Evolutionary conservation across 2,888 invertebrate genomes (phyloP), one percentile per base, ranked within the genome.

Genomic region (Oscheius sp.): DNA sequence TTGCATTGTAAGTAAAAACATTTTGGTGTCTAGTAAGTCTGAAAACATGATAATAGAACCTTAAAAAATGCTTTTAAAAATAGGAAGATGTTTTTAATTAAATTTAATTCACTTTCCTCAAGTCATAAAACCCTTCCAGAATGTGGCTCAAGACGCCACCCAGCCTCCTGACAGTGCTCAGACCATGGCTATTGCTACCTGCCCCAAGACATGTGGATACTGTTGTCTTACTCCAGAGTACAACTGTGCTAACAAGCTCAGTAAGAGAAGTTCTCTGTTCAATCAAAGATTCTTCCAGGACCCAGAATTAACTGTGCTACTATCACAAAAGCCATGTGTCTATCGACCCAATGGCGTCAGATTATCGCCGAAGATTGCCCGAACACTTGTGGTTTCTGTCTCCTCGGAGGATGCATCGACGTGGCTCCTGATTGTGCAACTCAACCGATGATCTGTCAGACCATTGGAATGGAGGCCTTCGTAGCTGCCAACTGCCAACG

Each of bases 201-300:
- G 64, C 17, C 64, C 64, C 5, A 51, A 64, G 38, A 51, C 51
- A 9, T 64, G 64, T 51, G 64, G 64, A 33, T 64, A 24, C 28
- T 64, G 64, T 24, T 64, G 64, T 41, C 36, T 41, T 20, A 45
- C 61, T 1, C 26, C 45, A 2, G 64, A 28, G 1, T 64, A 51
- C 51, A 14, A 17, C 30, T 64, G 64, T 33, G 17, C 36, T 12
- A 63, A 61, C 17, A n/a, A n/a, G n/a, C n/a, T n/a, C n/a, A n/a
- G n/a, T n/a, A n/a, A n/a, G n/a, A 45, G 6, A 12, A 45, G 20
- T n/a, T n/a, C n/a, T n/a, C n/a, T n/a, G n/a, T n/a, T n/a, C 45
- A 17, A 45, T 12, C 45, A 54, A n/a, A n/a, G n/a, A 54, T 22
- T 26, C 26, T 22, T 59, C n/a, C 44, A 59, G 59, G 12, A 17